Evolutionary conservation across 2,888 invertebrate species (phyloP).

Genomic region (Myopa testacea): DNA sequence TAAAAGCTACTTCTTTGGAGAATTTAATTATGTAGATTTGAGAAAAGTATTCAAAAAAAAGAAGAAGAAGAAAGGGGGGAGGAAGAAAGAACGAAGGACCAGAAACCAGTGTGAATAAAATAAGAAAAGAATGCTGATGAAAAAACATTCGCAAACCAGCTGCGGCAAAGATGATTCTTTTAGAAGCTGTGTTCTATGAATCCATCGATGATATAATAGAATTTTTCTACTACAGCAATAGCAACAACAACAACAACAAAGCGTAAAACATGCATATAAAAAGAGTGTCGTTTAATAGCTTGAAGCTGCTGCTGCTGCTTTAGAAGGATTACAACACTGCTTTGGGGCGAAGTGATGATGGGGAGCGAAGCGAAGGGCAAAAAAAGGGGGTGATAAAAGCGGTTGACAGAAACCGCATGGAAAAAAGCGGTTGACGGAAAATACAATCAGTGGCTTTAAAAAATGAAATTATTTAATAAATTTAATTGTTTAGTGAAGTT

Average conservation of each 20-base stretch:
- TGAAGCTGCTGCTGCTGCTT: background rate
- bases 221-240: background rate
- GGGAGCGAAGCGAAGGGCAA: too few relatives aligned
- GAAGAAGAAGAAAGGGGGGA: background rate
- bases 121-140: too few relatives aligned
- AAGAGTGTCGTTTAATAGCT: background rate
- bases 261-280: conserved; percentile 1
- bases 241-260: background rate
- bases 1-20: background rate
- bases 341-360: too few relatives aligned
- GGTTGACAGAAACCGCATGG: too few relatives aligned
- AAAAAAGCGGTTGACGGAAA: too few relatives aligned
- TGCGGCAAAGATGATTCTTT: background rate
- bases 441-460: too few relatives aligned
- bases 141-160: too few relatives aligned
- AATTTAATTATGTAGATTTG: conserved; percentile 32
- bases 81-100: background rate
- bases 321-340: too few relatives aligned
- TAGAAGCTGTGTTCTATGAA: conserved; percentile 14
- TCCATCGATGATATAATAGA: background rate
- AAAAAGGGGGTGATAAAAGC: too few relatives aligned
- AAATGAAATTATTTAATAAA: too few relatives aligned
- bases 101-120: too few relatives aligned
- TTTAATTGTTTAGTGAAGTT: too few relatives aligned
- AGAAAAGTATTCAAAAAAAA: background rate